A percentile compares a stretch with the other conserved stretches of the same genome.
Evolutionary conservation across 1,140 invertebrate genomes (phyloP).

Genomic region (Procambarus virginalis): DNA sequence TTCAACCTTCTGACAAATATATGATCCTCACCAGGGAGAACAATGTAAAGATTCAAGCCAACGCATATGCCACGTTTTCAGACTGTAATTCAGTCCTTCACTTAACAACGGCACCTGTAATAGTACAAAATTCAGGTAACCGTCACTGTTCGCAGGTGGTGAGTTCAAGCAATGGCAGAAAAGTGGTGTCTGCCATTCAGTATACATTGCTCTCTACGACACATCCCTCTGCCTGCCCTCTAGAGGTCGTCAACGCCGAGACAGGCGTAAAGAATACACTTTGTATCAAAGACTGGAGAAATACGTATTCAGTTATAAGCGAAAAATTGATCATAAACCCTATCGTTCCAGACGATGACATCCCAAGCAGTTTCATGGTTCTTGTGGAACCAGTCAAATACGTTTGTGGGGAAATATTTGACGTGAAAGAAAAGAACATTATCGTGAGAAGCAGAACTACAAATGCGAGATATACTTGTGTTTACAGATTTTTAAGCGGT

Average conservation of each 20-base stretch:
- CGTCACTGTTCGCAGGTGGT: slow-evolving; percentile 5
- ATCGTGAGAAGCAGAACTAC: slow-evolving; percentile 19
- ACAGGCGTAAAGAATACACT: slow-evolving; percentile 1
- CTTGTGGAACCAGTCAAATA: slow-evolving; percentile 24
- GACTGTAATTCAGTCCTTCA: slow-evolving; percentile 12
- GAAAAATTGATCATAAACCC: not conserved
- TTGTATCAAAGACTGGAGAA: slow-evolving; percentile 37
- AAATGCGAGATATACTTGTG: slow-evolving; percentile 9
- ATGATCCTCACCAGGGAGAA: slow-evolving; percentile 40
- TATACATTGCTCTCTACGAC: slow-evolving; percentile 33
- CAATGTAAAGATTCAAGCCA: slow-evolving; percentile 18
- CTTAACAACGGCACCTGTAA: not conserved
- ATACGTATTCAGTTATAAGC: slow-evolving; percentile 19
- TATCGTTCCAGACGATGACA: not conserved
- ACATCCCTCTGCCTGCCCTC: slow-evolving; percentile 14
- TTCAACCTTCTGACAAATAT: slow-evolving; percentile 35
- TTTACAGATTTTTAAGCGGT: slow-evolving; percentile 34
- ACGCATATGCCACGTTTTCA: slow-evolving; percentile 7
- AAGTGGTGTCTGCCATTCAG: not conserved
- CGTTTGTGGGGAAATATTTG: slow-evolving; percentile 26
- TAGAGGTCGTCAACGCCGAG: slow-evolving; percentile 25
- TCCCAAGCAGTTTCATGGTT: slow-evolving; percentile 7
- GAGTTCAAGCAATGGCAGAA: not conserved
- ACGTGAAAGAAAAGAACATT: slow-evolving; percentile 10
- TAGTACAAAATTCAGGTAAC: slow-evolving; percentile 14